These are phyloP conservation scores for Clarias batrachus DNA, from an alignment of 2,113 vertebrate genomes.

Conservation along the genomic window DNA sequence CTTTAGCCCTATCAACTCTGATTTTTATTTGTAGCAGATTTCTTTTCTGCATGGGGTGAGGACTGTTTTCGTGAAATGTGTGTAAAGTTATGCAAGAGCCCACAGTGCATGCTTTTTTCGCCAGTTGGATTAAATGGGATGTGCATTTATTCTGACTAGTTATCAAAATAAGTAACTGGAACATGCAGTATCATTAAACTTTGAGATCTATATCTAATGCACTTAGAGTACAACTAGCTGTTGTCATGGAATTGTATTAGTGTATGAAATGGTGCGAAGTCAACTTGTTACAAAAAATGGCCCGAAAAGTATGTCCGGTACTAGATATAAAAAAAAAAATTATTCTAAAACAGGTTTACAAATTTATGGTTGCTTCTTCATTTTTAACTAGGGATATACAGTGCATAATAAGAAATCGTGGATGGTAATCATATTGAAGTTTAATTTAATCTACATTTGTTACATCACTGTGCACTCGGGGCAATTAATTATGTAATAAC, in stretches of 20 bases:
- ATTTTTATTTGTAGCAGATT: constrained; percentile 5
- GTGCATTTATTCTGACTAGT: neutral
- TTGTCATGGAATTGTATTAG: neutral
- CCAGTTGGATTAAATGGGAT: neutral
- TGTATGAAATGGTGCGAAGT: constrained; percentile 30
- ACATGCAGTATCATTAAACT: constrained; percentile 13
- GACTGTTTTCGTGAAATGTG: constrained; percentile 7
- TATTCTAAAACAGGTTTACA: no score
- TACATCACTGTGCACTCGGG: neutral
- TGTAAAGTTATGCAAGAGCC: constrained; percentile 5
- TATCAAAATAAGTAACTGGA: neutral
- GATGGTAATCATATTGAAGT: no score
- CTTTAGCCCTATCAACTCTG: constrained; percentile 2
- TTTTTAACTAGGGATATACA: neutral
- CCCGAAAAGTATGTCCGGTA: neutral
- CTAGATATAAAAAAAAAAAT: neutral
- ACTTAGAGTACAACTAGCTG: neutral
- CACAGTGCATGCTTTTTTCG: neutral
- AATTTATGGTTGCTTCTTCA: neutral
- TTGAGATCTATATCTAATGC: constrained; percentile 27
- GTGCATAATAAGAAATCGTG: neutral
- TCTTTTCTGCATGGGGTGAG: constrained; percentile 22
- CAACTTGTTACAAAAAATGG: constrained; percentile 20
- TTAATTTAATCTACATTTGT: neutral
- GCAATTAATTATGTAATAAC: constrained; percentile 8